Percentiles rank a stretch among this genome's conserved stretches.
Conservation (phyloP, 1,140 invertebrate species). For the Pseudoatta argentina region DNA sequence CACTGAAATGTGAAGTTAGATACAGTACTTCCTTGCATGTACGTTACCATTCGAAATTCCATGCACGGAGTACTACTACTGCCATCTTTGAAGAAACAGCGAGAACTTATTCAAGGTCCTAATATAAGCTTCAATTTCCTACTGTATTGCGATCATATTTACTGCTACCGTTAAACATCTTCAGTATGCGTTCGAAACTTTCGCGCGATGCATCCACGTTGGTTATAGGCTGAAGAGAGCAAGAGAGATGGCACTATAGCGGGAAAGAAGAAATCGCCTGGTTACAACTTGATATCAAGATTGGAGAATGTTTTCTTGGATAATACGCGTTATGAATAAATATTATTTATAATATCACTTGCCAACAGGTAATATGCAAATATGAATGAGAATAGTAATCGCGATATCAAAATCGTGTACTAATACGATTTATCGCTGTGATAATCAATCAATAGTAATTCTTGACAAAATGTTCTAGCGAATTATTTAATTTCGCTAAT, state of each 20-base stretch:
- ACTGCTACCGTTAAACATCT: constrained; percentile 7
- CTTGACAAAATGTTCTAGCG: neutral
- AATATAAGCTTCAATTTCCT: neutral
- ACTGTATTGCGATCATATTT: neutral
- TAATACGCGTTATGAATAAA: constrained; percentile 2
- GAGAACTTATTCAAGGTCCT: no score
- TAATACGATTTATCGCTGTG: neutral
- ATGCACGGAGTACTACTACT: no score
- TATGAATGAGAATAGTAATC: neutral
- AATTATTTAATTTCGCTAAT: neutral
- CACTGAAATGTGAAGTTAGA: no score
- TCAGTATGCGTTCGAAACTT: neutral
- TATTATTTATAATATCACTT: neutral
- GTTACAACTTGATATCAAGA: constrained; percentile 2
- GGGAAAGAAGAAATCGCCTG: neutral
- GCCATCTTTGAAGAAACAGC: no score
- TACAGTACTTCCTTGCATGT: no score
- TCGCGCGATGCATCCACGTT: neutral
- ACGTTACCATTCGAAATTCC: no score
- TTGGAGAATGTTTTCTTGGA: neutral
- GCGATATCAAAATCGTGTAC: neutral
- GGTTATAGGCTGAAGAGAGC: neutral
- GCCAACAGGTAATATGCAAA: neutral
- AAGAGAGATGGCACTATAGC: neutral
- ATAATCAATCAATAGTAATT: neutral